phyloP scores from a whole-genome alignment of 1,140 invertebrate species.

The Brachystomella parvula region DNA sequence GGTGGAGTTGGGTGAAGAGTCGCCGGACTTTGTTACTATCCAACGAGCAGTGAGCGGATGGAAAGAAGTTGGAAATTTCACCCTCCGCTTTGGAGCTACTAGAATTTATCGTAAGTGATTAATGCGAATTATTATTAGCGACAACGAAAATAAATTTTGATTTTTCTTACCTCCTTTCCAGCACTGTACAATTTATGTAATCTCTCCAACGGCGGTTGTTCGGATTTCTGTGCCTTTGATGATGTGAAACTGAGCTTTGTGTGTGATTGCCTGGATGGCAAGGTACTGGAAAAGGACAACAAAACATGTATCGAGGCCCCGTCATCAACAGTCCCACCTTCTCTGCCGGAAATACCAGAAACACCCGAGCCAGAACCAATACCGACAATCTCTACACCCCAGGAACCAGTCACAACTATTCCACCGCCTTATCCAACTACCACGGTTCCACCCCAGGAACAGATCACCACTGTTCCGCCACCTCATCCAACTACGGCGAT shows the following conservation, averaged over 20 bases:
- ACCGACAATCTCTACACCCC: not conserved
- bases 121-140: too few relatives aligned
- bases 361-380: not conserved
- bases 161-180: too few relatives aligned
- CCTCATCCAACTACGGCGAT: too few relatives aligned
- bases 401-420: not conserved
- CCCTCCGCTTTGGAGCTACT: slow-evolving; percentile 9
- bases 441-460: slow-evolving; percentile 39
- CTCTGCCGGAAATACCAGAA: not conserved
- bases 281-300: slow-evolving; percentile 45
- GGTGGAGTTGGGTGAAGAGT: not conserved
- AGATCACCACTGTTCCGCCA: slow-evolving; percentile 39
- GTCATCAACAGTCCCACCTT: not conserved
- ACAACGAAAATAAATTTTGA: too few relatives aligned
- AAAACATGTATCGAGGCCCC: slow-evolving; percentile 44
- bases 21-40: slow-evolving; percentile 14
- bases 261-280: slow-evolving; percentile 60
- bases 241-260: slow-evolving; percentile 52
- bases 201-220: slow-evolving; percentile 63
- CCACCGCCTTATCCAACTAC: not conserved
- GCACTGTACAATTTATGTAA: slow-evolving; percentile 64
- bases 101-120: slow-evolving; percentile 24
- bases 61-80: slow-evolving; percentile 16
- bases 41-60: slow-evolving; percentile 20
- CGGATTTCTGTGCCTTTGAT: slow-evolving; percentile 66